Evolutionary conservation across 2,888 invertebrate genomes (phyloP), one percentile per base, ranked within the genome.

Genomic region (Campopleginae sp.): DNA sequence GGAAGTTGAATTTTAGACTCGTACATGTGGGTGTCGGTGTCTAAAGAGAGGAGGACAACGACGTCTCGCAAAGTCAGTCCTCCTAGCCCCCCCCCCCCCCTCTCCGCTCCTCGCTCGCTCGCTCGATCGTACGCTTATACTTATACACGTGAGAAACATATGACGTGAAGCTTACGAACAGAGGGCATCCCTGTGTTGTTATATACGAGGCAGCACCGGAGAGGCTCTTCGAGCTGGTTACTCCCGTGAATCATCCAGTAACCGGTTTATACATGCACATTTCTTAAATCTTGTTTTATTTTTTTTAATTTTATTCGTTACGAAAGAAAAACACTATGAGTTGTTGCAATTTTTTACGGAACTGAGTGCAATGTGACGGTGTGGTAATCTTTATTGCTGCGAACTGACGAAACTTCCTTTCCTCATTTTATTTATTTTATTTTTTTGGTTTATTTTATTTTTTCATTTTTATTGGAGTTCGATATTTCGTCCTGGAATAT

Each of bases 141-240:
- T 82, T 75, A 81, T 84, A 74, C 85, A 86, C 85, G 86, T 86
- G 86, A 86, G 85, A 86, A 86, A 85, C 85, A 86, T 86, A 86
- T 86, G 86, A 86, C 85, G 80, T 76, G 82, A 68, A 19, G 54
- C 63, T 76, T 58, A 42, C 75, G 61, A 83, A 46, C 61, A 74
- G 66, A 33, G 42, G 48, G 48, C 33, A 17, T 54, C 68, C 33
- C 19, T 51, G 38, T 12, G 58, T 58, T 23, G 54, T 54, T 54
- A 54, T 58, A 58, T 14, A 58, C 27, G 27, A 58, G 12, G 58
- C 58, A 58, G 58, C 27, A 14, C n/a, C n/a, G n/a, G n/a, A n/a
- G 23, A 27, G 58, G 46, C 72, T 54, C 66, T 70, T 23, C n/a
- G 42, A 44, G 19, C 19, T 58, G 74, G 74, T 58, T 58, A 58